These are phyloP conservation scores for Drosophila tanythrix DNA, from an alignment of 2,888 invertebrate species.

Conservation along the genomic window DNA sequence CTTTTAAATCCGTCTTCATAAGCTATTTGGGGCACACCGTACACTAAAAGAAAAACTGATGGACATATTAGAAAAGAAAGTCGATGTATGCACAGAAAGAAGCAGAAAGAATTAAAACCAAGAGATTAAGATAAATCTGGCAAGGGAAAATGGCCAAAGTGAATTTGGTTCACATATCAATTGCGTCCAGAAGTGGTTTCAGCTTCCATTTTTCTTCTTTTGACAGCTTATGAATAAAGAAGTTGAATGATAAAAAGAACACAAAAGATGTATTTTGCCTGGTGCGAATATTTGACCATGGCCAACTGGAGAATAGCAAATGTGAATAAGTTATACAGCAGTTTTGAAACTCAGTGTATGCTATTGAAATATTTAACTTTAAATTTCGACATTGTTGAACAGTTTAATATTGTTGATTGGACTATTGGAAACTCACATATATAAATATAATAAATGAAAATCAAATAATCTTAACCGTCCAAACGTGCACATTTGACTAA, in stretches of 20 bases:
- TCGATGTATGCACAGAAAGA: constrained; percentile 22
- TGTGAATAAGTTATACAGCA: background rate
- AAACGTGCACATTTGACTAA: background rate
- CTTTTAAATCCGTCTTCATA: constrained; percentile 26
- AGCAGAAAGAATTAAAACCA: constrained; percentile 18
- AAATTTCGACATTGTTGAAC: background rate
- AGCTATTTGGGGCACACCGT: constrained; percentile 49
- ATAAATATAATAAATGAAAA: background rate
- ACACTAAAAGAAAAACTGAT: constrained; percentile 32
- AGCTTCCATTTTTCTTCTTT: background rate
- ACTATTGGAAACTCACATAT: background rate
- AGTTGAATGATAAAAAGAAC: background rate
- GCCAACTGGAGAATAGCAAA: background rate
- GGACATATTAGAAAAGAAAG: constrained; percentile 29
- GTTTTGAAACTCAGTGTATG: background rate
- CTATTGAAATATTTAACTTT: background rate
- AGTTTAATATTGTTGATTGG: background rate
- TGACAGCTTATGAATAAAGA: constrained; percentile 26
- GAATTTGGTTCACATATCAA: background rate
- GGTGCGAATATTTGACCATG: background rate
- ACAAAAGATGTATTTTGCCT: background rate
- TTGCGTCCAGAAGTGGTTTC: constrained; percentile 1
- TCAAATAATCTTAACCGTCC: no score
- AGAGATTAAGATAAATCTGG: constrained; percentile 17
- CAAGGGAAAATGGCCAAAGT: background rate